These are phyloP conservation scores for Ceratina australensis DNA, from an alignment of 1,140 invertebrate species.

Conservation along the genomic window DNA sequence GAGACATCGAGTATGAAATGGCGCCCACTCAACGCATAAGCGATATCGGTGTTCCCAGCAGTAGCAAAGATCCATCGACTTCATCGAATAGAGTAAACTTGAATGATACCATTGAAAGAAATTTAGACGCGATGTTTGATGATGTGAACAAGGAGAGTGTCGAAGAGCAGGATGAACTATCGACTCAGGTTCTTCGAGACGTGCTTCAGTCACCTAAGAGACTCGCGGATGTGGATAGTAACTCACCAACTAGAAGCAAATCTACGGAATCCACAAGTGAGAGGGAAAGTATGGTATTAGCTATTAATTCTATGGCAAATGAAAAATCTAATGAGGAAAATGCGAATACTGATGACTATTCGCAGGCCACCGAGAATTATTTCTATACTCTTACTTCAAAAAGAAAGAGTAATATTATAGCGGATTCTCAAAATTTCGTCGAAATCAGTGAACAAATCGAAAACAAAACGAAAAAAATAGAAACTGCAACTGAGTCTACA, in stretches of 20 bases:
- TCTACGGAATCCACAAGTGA: not conserved
- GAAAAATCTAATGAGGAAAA: not conserved
- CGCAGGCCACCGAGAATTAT: slow-evolving; percentile 51
- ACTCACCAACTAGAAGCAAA: not conserved
- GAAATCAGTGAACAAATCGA: not conserved
- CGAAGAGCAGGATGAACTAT: slow-evolving; percentile 46
- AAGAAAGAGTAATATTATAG: slow-evolving; percentile 47
- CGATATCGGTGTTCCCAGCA: not conserved
- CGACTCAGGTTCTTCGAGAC: slow-evolving; percentile 64
- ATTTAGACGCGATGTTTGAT: slow-evolving; percentile 66
- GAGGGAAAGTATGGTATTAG: not conserved
- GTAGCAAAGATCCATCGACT: not conserved
- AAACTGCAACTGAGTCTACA: not conserved
- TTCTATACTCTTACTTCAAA: slow-evolving; percentile 46
- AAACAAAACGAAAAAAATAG: slow-evolving; percentile 4
- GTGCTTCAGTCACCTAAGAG: slow-evolving; percentile 57
- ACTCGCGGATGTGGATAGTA: not conserved
- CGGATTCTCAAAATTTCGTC: slow-evolving; percentile 32
- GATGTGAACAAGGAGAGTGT: slow-evolving; percentile 28
- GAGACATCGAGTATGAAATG: slow-evolving; percentile 49
- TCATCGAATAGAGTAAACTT: slow-evolving; percentile 18
- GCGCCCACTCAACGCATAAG: slow-evolving; percentile 41
- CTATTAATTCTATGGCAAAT: not conserved
- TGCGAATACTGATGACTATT: slow-evolving; percentile 9
- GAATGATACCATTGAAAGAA: slow-evolving; percentile 65